Percentiles rank a stretch among this genome's conserved stretches.
Conservation (phyloP, 2,797 vertebrate species). For the Stomatorhinus walkeri region DNA sequence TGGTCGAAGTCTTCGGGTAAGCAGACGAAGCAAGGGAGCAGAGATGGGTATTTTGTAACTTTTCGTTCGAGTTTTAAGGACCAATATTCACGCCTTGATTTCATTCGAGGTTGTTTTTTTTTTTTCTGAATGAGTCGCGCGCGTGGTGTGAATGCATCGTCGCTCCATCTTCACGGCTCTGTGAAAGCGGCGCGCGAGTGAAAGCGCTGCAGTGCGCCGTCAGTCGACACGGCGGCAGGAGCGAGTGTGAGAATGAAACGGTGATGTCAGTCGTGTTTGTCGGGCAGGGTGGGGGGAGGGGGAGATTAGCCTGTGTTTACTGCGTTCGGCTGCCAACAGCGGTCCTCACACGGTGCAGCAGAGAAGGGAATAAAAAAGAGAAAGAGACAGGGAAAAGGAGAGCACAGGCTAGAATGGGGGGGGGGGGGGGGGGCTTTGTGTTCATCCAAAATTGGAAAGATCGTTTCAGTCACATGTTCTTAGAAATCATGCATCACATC, state of each 20-base stretch:
- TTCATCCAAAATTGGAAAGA: constrained; percentile 43
- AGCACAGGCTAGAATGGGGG: constrained; percentile 10
- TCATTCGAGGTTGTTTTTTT: too few species aligned
- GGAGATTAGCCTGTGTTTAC: constrained; percentile 47
- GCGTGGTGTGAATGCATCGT: not conserved
- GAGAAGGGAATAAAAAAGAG: constrained; percentile 14
- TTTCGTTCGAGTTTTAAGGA: not conserved
- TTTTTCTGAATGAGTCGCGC: not conserved
- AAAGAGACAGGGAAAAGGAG: not conserved
- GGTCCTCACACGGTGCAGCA: constrained; percentile 42
- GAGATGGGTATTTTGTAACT: not conserved
- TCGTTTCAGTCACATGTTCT: constrained; percentile 35
- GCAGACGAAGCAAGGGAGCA: not conserved
- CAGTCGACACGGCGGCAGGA: not conserved
- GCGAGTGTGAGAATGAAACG: constrained; percentile 25
- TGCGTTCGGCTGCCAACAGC: constrained; percentile 28
- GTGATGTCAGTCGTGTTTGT: constrained; percentile 45
- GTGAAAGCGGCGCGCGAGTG: not conserved
- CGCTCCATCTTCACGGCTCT: not conserved
- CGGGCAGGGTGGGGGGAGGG: constrained; percentile 32
- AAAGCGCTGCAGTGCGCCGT: not conserved
- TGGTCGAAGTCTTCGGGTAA: constrained; percentile 2
- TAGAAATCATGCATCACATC: constrained; percentile 16
- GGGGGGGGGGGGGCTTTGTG: constrained; percentile 22
- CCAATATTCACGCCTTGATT: not conserved